Base-by-base conservation (phyloP, 1,140 invertebrate species). In the Eurosta solidaginis region DNA sequence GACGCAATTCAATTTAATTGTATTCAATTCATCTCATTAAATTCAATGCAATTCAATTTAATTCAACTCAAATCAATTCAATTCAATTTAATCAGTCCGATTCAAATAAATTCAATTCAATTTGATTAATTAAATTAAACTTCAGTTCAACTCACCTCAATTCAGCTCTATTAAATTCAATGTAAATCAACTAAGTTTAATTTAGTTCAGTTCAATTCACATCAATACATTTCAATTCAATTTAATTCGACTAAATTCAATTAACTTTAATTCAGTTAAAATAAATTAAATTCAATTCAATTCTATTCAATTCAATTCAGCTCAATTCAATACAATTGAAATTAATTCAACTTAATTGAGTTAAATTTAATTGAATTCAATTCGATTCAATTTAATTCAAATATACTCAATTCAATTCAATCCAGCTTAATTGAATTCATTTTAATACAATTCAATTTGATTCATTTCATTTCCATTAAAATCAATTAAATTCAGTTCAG, bases 391-490 rank as follows among this genome's bases (percentile, higher is more conserved):
- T 76, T 76, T 2, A 47, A 76, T n/a, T n/a, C n/a, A n/a, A n/a
- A n/a, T n/a, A n/a, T n/a, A n/a, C n/a, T n/a, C 50, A 20, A 2
- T 75, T 75, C 74, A 44, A 75, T 76, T 76, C 42, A 25, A 76
- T 76, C 47, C 42, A 47, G 47, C n/a, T 76, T 14, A 25, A 76
- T 76, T 2, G 12, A 44, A 75, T 75, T 45, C 44, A 20, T 44
- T 75, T 75, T 36, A 44, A 45, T 68, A 22, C 59, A 29, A 68
- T 68, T 54, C 76, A 77, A 52, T 77, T 54, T 45, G 25, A 3
- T 77, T 54, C 76, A 77, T 22, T 77, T 54, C 76, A 77, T 54
- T 77, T 45, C n/a, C n/a, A n/a, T n/a, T n/a, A n/a, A n/a, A n/a
- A n/a, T n/a, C n/a, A n/a, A n/a, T n/a, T n/a, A n/a, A 25, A 77